Conservation (phyloP, 2,113 vertebrate species). For the Merops nubicus region DNA sequence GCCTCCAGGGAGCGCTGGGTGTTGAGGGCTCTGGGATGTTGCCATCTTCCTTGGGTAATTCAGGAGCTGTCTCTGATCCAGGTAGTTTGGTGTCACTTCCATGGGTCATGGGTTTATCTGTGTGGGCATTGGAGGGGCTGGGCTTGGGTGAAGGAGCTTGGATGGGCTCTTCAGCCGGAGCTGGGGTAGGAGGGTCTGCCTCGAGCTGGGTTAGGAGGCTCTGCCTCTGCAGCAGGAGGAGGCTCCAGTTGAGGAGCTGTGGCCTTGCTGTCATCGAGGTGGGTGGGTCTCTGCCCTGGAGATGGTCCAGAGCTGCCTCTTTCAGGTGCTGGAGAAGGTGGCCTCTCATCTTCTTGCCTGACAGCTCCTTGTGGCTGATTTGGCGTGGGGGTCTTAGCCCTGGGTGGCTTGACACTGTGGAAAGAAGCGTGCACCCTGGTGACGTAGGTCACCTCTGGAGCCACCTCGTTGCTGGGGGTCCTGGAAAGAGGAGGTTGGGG, state of each 20-base stretch:
- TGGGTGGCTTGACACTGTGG: slow-evolving; percentile 7
- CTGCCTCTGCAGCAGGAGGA: neutral
- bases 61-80: neutral
- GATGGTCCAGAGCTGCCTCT: neutral
- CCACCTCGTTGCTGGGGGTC: neutral
- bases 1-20: neutral
- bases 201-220: neutral
- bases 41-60: neutral
- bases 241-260: neutral
- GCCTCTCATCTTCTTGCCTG: neutral
- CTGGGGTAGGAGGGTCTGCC: neutral
- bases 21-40: neutral
- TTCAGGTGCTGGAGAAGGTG: neutral
- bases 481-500: neutral
- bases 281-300: neutral
- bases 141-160: neutral
- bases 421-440: slow-evolving; percentile 34
- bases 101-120: slow-evolving; percentile 56
- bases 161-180: neutral
- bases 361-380: neutral
- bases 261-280: neutral
- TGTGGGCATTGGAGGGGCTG: neutral
- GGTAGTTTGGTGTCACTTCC: neutral
- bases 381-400: neutral
- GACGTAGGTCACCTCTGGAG: neutral